Evolutionary conservation across 2,888 invertebrate genomes (phyloP), one percentile per base, ranked within the genome.

Genomic region (Fragum sueziense): DNA sequence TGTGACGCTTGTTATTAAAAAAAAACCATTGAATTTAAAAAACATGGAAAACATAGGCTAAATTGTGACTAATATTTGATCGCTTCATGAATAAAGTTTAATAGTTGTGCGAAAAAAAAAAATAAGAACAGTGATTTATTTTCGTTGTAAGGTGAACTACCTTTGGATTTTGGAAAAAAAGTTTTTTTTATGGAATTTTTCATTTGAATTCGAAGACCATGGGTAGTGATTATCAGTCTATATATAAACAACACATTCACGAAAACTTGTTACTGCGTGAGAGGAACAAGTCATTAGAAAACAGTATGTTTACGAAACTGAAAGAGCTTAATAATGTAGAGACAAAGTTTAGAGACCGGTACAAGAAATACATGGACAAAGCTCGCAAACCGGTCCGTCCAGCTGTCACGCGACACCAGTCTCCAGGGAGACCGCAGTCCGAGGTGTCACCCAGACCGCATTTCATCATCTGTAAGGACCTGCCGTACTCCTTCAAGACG

Each of bases 171-270:
- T n/a, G n/a, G n/a, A n/a, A n/a, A n/a, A n/a, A n/a, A n/a, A n/a
- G n/a, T n/a, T n/a, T n/a, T n/a, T n/a, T n/a, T n/a, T n/a, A n/a
- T n/a, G n/a, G n/a, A n/a, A n/a, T n/a, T n/a, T n/a, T n/a, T n/a
- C n/a, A n/a, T n/a, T n/a, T n/a, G n/a, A n/a, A n/a, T n/a, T n/a
- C n/a, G n/a, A 20, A n/a, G 47, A 47, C 4, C 20, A 47, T 47
- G 47, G 47, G 47, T 6, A 57, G 34, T 17, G 76, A 82, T 70
- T 76, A 59, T 47, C 76, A 82, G 34, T 47, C 72, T 7, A 57
- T 82, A 52, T 82, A 59, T 41, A 75, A 72, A 34, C 51, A 59
- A 47, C 82, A 82, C 31, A 72, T 82, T 1, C 82, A 78, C 27
- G 78, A 70, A 47, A 82, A 79, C 34, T 29, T 70, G 22, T n/a